Conservation (phyloP, 2,113 vertebrate species). For the Megaceryle maxima region DNA sequence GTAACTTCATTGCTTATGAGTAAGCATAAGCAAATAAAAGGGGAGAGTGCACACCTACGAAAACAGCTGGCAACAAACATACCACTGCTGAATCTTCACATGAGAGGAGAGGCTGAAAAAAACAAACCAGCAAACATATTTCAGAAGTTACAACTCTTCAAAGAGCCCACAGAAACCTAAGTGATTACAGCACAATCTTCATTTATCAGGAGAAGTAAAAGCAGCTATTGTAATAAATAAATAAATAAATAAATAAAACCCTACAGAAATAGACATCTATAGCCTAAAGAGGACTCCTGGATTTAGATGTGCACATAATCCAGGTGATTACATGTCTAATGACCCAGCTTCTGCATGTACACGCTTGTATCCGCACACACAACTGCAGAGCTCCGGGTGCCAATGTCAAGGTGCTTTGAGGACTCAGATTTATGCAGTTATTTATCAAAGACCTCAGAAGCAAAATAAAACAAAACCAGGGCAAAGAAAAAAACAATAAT, state of each 20-base stretch:
- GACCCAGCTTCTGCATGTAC: neutral
- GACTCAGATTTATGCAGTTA: neutral
- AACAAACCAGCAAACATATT: slow-evolving; percentile 9
- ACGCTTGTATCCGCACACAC: neutral
- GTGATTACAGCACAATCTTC: neutral
- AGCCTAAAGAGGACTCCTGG: slow-evolving; percentile 16
- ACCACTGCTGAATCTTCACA: slow-evolving; percentile 17
- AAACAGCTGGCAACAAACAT: slow-evolving; percentile 38
- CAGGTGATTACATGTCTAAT: neutral
- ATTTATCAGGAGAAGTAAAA: slow-evolving; percentile 15
- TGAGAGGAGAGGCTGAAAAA: slow-evolving; percentile 9
- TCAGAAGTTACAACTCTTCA: slow-evolving; percentile 31
- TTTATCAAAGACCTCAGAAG: slow-evolving; percentile 6
- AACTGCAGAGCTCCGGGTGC: neutral
- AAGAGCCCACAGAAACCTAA: slow-evolving; percentile 42
- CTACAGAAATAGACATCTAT: slow-evolving; percentile 28
- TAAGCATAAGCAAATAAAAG: slow-evolving; percentile 49
- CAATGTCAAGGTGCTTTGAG: slow-evolving; percentile 32
- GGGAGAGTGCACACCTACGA: slow-evolving; percentile 17
- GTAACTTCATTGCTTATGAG: slow-evolving; percentile 52
- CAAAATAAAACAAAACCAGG: slow-evolving; percentile 16
- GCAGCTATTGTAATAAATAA: neutral
- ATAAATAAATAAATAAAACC: neutral
- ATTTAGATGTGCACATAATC: slow-evolving; percentile 5
- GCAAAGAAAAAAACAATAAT: neutral